phyloP scores from a whole-genome alignment of 2,888 invertebrate species.

The Ophion ellenae region DNA sequence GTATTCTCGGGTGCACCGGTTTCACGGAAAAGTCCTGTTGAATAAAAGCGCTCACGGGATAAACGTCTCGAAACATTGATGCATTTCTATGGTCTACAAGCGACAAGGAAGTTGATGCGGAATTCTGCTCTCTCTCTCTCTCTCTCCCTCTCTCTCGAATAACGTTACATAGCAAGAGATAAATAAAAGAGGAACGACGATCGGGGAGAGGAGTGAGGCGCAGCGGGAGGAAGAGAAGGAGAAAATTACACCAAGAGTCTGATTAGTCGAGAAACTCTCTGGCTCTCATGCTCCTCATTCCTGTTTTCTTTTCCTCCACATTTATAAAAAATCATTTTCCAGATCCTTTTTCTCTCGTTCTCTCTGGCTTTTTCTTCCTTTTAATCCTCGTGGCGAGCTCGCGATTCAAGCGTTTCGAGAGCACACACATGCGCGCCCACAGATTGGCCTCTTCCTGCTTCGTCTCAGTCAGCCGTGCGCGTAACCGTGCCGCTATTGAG shows the following conservation, averaged over 20 bases:
- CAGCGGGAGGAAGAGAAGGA: slow-evolving; percentile 4
- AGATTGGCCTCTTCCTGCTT: slow-evolving; percentile 67
- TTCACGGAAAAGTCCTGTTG: slow-evolving; percentile 17
- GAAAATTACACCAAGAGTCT: slow-evolving; percentile 60
- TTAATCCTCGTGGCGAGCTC: slow-evolving; percentile 43
- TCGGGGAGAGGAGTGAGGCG: no score
- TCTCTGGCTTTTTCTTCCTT: slow-evolving; percentile 11
- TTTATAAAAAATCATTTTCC: slow-evolving; percentile 18
- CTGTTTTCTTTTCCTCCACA: slow-evolving; percentile 2
- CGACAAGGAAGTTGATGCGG: slow-evolving; percentile 30
- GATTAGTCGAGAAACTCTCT: slow-evolving; percentile 57
- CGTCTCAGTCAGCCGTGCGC: slow-evolving; percentile 33
- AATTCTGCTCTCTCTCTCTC: neutral
- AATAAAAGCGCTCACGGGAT: neutral
- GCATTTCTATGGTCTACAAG: slow-evolving; percentile 15
- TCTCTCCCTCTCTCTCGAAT: slow-evolving; percentile 10
- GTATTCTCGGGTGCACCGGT: neutral
- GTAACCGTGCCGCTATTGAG: neutral
- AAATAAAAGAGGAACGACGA: slow-evolving; percentile 8
- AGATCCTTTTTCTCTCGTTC: neutral
- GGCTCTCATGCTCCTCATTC: slow-evolving; percentile 31
- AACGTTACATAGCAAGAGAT: slow-evolving; percentile 52
- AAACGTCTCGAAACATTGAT: slow-evolving; percentile 30
- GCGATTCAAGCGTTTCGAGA: slow-evolving; percentile 60
- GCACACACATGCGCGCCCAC: slow-evolving; percentile 51